phyloP scores from a whole-genome alignment of 2,113 vertebrate species.

The Leptodactylus fuscus region DNA sequence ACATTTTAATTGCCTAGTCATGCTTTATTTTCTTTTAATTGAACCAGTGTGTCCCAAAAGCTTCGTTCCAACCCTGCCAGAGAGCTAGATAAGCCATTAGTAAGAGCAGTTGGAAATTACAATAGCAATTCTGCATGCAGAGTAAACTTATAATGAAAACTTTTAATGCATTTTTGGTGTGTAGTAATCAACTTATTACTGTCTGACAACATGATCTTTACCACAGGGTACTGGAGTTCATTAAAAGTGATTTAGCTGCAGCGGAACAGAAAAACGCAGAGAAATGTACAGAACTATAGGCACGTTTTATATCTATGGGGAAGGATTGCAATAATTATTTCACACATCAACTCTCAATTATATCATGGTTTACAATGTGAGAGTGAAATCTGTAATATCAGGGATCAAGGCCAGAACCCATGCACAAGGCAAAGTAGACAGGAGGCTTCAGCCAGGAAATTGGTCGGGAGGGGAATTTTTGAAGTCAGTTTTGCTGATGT shows the following conservation, averaged over 20 bases:
- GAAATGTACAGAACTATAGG: neutral
- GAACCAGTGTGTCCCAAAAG: conserved; percentile 42
- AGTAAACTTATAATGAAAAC: conserved; percentile 53
- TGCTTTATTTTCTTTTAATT: conserved; percentile 51
- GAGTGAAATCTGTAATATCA: no score
- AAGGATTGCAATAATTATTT: neutral
- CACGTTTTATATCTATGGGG: neutral
- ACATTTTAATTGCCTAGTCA: conserved; percentile 49
- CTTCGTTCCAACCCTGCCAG: conserved; percentile 36
- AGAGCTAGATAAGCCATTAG: conserved; percentile 47
- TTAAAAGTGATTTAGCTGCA: conserved; percentile 28
- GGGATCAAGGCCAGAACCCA: no score
- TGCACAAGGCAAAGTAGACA: no score
- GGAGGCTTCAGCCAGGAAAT: no score
- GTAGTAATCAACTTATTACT: conserved; percentile 50
- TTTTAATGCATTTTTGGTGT: conserved; percentile 50
- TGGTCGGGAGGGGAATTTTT: no score
- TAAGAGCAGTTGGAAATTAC: conserved; percentile 49
- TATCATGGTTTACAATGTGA: no score
- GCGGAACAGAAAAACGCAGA: neutral
- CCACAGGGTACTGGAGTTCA: conserved; percentile 23
- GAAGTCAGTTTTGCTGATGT: no score
- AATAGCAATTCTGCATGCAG: conserved; percentile 43
- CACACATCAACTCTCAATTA: neutral
- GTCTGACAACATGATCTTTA: conserved; percentile 44